Evolutionary conservation across 2,888 invertebrate species (phyloP).

Genomic region (Caenorhabditis sinica): DNA sequence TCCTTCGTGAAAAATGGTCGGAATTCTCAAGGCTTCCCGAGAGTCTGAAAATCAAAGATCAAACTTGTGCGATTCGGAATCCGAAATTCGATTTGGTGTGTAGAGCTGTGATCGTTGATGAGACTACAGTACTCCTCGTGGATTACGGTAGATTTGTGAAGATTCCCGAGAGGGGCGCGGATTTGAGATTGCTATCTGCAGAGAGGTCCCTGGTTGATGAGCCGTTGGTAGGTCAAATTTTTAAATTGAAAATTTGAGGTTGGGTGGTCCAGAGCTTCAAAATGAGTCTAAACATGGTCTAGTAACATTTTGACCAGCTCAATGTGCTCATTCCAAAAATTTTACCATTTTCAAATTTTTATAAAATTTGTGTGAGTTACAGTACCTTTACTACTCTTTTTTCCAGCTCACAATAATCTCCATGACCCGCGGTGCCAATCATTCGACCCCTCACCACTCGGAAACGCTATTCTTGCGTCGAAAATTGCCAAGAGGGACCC

Average conservation of each 20-base stretch:
- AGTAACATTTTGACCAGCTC: not conserved
- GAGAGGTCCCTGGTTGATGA: constrained; percentile 12
- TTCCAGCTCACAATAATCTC: constrained; percentile 35
- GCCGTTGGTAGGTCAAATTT: constrained; percentile 31
- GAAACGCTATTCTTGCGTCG: constrained; percentile 50
- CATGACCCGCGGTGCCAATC: constrained; percentile 1
- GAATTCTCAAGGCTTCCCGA: constrained; percentile 12
- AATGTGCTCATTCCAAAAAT: not conserved
- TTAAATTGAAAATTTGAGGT: not conserved
- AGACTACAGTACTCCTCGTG: constrained; percentile 33
- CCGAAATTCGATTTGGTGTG: not conserved
- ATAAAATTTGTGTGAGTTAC: not conserved
- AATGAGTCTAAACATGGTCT: constrained; percentile 3
- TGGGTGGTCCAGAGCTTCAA: not conserved
- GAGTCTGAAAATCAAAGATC: not conserved
- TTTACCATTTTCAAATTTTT: not conserved
- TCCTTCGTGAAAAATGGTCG: not conserved
- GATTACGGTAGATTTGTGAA: constrained; percentile 51
- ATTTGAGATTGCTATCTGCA: constrained; percentile 37
- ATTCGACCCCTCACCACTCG: constrained; percentile 48
- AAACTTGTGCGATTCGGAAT: constrained; percentile 37
- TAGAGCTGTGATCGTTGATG: constrained; percentile 29
- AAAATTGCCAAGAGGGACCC: constrained; percentile 21
- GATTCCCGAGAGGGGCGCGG: not conserved
- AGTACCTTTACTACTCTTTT: not conserved